A percentile compares a stretch with the other conserved stretches of the same genome.
Evolutionary conservation across 2,113 vertebrate genomes (phyloP).

Genomic region (Colinus virginianus): DNA sequence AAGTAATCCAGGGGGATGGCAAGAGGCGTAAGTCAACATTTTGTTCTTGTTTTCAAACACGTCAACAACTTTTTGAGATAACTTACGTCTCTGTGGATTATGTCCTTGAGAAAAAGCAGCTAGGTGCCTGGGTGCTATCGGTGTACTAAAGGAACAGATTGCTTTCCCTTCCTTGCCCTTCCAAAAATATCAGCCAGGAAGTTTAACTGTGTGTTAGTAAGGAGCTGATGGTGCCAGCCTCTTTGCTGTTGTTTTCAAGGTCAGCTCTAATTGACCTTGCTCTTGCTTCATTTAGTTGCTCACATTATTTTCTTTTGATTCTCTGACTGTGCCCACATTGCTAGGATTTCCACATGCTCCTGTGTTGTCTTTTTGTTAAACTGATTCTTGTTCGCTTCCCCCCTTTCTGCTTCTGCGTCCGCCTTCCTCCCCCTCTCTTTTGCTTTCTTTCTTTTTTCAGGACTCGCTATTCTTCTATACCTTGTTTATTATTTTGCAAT

Average conservation of each 20-base stretch:
- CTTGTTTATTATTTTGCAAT: background rate
- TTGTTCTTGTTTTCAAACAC: constrained; percentile 26
- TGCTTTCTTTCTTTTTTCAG: background rate
- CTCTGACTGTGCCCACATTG: background rate
- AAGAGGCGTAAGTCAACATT: background rate
- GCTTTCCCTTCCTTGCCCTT: background rate
- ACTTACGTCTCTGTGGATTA: background rate
- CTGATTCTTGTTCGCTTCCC: background rate
- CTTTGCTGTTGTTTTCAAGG: constrained; percentile 22
- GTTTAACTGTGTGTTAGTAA: background rate
- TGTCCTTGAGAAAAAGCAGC: constrained; percentile 20
- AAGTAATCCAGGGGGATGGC: background rate
- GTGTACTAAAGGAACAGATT: background rate
- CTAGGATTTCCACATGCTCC: background rate
- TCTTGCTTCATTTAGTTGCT: background rate
- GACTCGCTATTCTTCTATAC: background rate
- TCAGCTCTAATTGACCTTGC: background rate
- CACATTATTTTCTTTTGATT: background rate
- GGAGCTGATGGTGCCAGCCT: background rate
- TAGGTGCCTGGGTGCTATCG: constrained; percentile 14
- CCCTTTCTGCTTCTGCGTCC: background rate
- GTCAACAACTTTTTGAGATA: constrained; percentile 33
- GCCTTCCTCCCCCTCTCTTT: background rate
- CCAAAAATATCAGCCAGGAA: constrained; percentile 30
- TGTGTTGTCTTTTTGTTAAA: background rate